Evolutionary conservation across 2,888 invertebrate species (phyloP), one percentile per base, ranked within the genome.

Genomic region (Caenorhabditis afra): DNA sequence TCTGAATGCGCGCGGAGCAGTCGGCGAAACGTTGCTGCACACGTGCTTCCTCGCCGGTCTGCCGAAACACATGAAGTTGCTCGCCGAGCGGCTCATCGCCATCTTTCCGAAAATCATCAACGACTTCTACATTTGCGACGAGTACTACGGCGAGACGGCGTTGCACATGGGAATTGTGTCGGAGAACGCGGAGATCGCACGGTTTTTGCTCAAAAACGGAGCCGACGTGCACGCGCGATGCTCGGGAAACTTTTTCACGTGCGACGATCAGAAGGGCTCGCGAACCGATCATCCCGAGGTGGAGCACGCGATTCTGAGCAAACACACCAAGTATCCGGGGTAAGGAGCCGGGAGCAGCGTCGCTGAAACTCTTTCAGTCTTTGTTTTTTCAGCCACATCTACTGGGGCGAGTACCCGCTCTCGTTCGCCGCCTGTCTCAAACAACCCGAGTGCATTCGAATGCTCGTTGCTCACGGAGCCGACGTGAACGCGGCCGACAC

Each of bases 351-450:
- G 11, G 7, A 2, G 4, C 2, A 41, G 41, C 41, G 7, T 41
- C 2, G 41, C 12, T 14, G 41, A 41, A 41, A 29, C n/a, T 12
- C 1, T 18, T 47, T 50, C 16, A 3, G 8, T 22, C 10, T 49
- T 14, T 11, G n/a, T n/a, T n/a, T 58, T 61, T 66, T 16, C 89
- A 95, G 97, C 3, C 96, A 97, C 91, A 96, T 97, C 0, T 98
- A 98, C 90, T 98, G 97, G 96, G 98, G 98, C 18, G 98, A 98
- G 91, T 98, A 96, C 91, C 97, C 98, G 0, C 91, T 98, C 45
- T 94, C 95, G 79, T 98, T 99, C 91, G 96, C 98, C 0, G 97
- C 97, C 0, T 97, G 97, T 88, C 92, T 97, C 5, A 95, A 95
- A 0, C 97, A 97, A 91, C 97, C 97, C 91, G 98, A 98, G 91